A percentile compares a stretch with the other conserved stretches of the same genome.
Evolutionary conservation across 2,888 invertebrate species (phyloP).

Genomic region (Catocala nupta): DNA sequence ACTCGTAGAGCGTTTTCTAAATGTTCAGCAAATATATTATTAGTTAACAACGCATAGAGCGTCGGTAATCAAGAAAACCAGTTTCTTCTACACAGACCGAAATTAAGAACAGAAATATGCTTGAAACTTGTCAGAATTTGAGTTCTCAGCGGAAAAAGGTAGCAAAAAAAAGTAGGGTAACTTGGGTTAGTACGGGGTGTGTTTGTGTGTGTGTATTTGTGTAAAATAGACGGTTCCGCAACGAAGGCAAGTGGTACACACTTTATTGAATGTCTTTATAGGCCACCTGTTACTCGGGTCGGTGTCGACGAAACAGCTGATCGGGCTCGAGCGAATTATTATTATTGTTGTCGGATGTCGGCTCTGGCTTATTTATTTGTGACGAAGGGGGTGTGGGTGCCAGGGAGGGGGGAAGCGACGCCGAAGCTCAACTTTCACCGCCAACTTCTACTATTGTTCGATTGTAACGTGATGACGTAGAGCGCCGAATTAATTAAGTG

Average conservation of each 20-base stretch:
- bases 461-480: constrained; percentile 56
- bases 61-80: constrained; percentile 3
- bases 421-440: constrained; percentile 70
- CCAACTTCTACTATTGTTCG: constrained; percentile 68
- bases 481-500: constrained; percentile 48
- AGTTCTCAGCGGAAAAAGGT: constrained; percentile 31
- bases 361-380: constrained; percentile 83
- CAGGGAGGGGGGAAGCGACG: constrained; percentile 61
- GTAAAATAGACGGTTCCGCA: constrained; percentile 81
- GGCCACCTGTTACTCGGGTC: constrained; percentile 87
- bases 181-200: constrained; percentile 46
- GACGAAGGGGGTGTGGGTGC: constrained; percentile 66
- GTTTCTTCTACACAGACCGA: neutral
- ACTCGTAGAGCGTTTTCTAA: too few species aligned
- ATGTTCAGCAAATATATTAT: too few species aligned
- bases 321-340: constrained; percentile 84
- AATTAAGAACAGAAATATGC: constrained; percentile 6
- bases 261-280: constrained; percentile 88
- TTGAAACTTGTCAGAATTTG: constrained; percentile 24
- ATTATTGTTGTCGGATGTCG: constrained; percentile 82
- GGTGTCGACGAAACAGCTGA: constrained; percentile 86
- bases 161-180: constrained; percentile 53
- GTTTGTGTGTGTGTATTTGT: constrained; percentile 72
- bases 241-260: constrained; percentile 84
- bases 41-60: neutral